Evolutionary conservation across 2,797 vertebrate species (phyloP).

Genomic region (Diglossa cyanea): DNA sequence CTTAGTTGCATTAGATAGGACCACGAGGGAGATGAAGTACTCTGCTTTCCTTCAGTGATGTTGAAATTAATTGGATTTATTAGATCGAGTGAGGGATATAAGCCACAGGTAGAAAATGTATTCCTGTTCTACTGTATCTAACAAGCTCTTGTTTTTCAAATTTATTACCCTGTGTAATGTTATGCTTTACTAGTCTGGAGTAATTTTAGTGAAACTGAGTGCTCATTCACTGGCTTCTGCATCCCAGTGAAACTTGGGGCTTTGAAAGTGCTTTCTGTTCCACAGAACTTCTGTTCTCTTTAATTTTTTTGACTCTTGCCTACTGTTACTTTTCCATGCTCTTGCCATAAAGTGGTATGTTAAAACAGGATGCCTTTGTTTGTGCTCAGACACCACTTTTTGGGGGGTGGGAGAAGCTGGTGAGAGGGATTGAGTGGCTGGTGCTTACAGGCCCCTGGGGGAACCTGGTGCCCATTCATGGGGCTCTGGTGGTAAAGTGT

Average conservation of each 20-base stretch:
- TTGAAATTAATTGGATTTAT: background rate
- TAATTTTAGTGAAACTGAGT: background rate
- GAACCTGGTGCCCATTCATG: background rate
- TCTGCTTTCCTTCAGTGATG: background rate
- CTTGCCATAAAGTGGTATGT: background rate
- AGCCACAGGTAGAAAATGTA: background rate
- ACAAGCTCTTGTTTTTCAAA: background rate
- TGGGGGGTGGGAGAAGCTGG: background rate
- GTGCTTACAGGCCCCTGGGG: background rate
- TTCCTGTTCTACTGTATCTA: background rate
- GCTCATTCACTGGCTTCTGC: background rate
- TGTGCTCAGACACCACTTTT: accelerated
- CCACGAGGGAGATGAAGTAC: background rate
- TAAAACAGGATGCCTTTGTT: slow-evolving; percentile 42
- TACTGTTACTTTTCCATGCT: background rate
- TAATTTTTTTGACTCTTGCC: background rate
- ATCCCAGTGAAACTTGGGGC: background rate
- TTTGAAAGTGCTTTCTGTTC: background rate
- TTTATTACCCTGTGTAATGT: background rate
- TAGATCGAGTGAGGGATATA: background rate
- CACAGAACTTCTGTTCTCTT: background rate
- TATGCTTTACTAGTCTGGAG: background rate
- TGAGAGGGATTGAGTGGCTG: accelerated
- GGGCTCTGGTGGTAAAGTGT: background rate
- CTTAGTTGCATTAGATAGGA: background rate